Percentiles rank a stretch among this genome's conserved stretches.
phyloP scores from a whole-genome alignment of 2,888 invertebrate genomes.

The Apotomis capreana region DNA sequence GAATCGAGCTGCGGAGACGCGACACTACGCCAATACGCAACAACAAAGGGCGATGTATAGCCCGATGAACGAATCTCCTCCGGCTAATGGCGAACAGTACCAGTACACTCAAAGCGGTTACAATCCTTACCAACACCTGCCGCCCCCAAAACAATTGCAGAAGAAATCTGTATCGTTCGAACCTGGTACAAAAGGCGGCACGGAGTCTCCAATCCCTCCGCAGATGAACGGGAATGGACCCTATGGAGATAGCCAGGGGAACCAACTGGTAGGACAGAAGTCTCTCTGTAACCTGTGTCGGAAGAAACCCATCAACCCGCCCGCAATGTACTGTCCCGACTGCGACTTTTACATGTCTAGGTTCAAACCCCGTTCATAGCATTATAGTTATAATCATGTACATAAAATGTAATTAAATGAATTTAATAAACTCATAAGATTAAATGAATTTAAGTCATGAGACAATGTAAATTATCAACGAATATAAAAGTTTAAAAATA shows the following conservation, averaged over 20 bases:
- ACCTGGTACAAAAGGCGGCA: constrained; percentile 87
- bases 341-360: constrained; percentile 96
- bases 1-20: constrained; percentile 59
- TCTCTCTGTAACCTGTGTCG: constrained; percentile 93
- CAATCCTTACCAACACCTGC: constrained; percentile 86
- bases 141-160: constrained; percentile 84
- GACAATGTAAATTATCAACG: constrained; percentile 40
- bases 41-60: constrained; percentile 73
- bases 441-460: constrained; percentile 30
- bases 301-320: constrained; percentile 90
- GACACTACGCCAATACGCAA: constrained; percentile 67
- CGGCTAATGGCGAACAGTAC: constrained; percentile 59
- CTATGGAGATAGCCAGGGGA: constrained; percentile 58
- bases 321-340: constrained; percentile 93
- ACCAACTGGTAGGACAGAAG: constrained; percentile 73
- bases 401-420: constrained; percentile 36
- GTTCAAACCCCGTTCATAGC: constrained; percentile 87
- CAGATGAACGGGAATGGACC: constrained; percentile 67
- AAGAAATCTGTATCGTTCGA: constrained; percentile 90
- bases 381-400: constrained; percentile 36
- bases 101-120: constrained; percentile 70
- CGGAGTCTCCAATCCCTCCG: constrained; percentile 77
- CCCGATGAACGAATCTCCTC: constrained; percentile 60
- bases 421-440: constrained; percentile 25
- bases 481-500: constrained; percentile 36